Evolutionary conservation across 2,888 invertebrate genomes (phyloP).

Genomic region (Aphelenchoides bicaudatus): DNA sequence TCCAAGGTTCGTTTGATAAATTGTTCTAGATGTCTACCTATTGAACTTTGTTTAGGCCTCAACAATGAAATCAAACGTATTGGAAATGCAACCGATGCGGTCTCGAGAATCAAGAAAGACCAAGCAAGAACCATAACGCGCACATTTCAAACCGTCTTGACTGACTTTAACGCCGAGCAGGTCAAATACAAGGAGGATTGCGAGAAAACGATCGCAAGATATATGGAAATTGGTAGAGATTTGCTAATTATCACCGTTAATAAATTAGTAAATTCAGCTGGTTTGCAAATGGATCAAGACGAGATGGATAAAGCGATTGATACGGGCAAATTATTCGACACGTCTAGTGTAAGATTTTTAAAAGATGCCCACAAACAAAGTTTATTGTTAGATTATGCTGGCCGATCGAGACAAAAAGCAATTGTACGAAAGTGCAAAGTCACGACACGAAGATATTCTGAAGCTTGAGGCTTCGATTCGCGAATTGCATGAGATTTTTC

Average conservation of each 20-base stretch:
- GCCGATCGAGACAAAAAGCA: slow-evolving; percentile 41
- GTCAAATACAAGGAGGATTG: slow-evolving; percentile 32
- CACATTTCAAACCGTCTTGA: slow-evolving; percentile 24
- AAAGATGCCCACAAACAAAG: not conserved
- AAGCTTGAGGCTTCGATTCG: slow-evolving; percentile 37
- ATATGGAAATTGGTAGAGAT: slow-evolving; percentile 27
- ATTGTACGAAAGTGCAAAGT: slow-evolving; percentile 43
- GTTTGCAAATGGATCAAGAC: slow-evolving; percentile 34
- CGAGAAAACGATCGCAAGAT: slow-evolving; percentile 29
- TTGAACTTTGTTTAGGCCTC: slow-evolving; percentile 20
- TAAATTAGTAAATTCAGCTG: slow-evolving; percentile 22
- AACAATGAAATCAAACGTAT: slow-evolving; percentile 21
- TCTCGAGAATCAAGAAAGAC: slow-evolving; percentile 32
- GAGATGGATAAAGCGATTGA: slow-evolving; percentile 35
- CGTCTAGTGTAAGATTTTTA: slow-evolving; percentile 23
- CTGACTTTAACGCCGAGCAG: slow-evolving; percentile 33
- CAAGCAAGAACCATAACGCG: slow-evolving; percentile 30
- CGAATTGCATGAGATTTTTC: slow-evolving; percentile 45
- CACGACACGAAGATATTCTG: slow-evolving; percentile 40
- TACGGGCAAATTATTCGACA: slow-evolving; percentile 36
- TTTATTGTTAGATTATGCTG: slow-evolving; percentile 34
- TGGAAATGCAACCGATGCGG: slow-evolving; percentile 13
- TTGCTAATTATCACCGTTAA: slow-evolving; percentile 13
- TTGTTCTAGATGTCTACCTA: not conserved
- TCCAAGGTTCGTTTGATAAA: slow-evolving; percentile 18